phyloP scores from a whole-genome alignment of 2,113 vertebrate species.

The Strix uralensis region DNA sequence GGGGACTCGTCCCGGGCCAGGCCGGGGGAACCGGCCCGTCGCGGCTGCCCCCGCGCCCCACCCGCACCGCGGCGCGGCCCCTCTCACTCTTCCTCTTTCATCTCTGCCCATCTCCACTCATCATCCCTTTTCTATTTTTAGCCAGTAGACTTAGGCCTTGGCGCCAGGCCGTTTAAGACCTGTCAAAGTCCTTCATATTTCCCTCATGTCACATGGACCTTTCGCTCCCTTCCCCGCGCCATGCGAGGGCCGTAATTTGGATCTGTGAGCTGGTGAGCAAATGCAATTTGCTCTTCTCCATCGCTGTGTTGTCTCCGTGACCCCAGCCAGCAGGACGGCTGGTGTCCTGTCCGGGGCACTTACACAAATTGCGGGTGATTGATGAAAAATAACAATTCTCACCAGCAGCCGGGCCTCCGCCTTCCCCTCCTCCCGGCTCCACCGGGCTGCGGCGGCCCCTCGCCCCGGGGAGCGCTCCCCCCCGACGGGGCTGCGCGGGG shows the following conservation, averaged over 20 bases:
- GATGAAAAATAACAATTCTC: constrained; percentile 83
- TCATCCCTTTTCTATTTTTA: constrained; percentile 91
- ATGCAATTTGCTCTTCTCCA: constrained; percentile 77
- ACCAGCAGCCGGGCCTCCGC: constrained; percentile 67
- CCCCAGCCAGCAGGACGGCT: constrained; percentile 79
- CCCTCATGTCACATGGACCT: constrained; percentile 89
- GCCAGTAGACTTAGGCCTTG: constrained; percentile 87
- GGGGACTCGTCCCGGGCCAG: background rate
- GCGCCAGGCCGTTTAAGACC: constrained; percentile 97
- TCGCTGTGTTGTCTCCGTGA: constrained; percentile 75
- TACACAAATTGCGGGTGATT: constrained; percentile 84
- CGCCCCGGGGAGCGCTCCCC: background rate
- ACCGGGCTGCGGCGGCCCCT: background rate
- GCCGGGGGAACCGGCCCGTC: background rate
- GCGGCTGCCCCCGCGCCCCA: background rate
- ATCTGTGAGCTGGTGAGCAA: constrained; percentile 67
- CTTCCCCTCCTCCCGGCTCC: constrained; percentile 57
- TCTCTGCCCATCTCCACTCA: constrained; percentile 83
- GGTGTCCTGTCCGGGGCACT: constrained; percentile 79
- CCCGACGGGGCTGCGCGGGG: background rate
- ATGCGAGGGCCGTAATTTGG: constrained; percentile 60
- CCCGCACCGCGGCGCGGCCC: background rate
- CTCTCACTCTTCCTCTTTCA: constrained; percentile 77
- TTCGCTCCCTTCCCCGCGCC: constrained; percentile 76
- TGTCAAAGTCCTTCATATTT: constrained; percentile 97